Evolutionary conservation across 2,888 invertebrate genomes (phyloP), one percentile per base, ranked within the genome.

Genomic region (Drosophila quasianomalipes): DNA sequence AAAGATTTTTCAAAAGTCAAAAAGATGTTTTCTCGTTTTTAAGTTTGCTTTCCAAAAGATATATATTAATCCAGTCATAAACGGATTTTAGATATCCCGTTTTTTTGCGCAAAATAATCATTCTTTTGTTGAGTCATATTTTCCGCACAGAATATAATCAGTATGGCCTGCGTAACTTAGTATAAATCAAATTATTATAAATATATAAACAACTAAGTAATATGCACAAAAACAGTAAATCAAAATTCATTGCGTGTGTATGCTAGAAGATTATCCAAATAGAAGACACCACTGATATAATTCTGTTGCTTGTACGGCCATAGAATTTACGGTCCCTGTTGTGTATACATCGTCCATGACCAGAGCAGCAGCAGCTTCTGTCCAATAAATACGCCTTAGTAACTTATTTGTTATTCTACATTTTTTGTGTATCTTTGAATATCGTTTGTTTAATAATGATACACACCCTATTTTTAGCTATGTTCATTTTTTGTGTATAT

Each of bases 281-380:
- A 26, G 22, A 9, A 26, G 16, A 26, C 16, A 47, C 7, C 14
- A 7, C 22, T 47, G n/a, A 12, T n/a, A 12, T 12, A 44, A 44
- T n/a, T n/a, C 2, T 41, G n/a, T n/a, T 41, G n/a, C 19, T 12
- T 41, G 26, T 26, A 47, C 26, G 26, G 22, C 47, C 22, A 26
- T 47, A 9, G 1, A 47, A 47, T 26, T 47, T 47, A 47, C 47
- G 47, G 47, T 47, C 47, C 47, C 26, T 47, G 47, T 9, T 26
- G 47, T 28, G 37, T 67, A 30, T 28, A 33, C 22, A 26, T 28
- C 16, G 66, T 22, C 37, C 60, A 55, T 41, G 64, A 72, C 68
- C 64, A 59, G 59, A 63, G 47, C 60, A 62, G 63, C 52, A 63
- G 60, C 66, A 79, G 74, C 74, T 79, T 73, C 52, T 51, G 55